Percentiles rank a stretch among this genome's conserved stretches.
These are phyloP conservation scores for Eilema depressum DNA, from an alignment of 2,888 invertebrate species.

Conservation along the genomic window DNA sequence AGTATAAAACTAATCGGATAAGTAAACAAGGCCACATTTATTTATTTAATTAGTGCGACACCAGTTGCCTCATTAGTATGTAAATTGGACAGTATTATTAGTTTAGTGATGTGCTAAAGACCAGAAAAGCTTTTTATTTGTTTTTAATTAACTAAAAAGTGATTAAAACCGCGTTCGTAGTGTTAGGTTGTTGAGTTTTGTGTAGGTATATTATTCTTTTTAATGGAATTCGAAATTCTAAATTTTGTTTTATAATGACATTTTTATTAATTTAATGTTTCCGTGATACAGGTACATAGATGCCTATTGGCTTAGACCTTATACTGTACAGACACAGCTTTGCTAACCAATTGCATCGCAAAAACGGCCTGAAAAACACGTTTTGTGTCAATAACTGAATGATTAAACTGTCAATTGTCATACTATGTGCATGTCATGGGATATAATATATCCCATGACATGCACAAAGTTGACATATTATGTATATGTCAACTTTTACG, in stretches of 20 bases:
- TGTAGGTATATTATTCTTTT: background rate
- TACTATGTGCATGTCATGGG: too few relatives aligned
- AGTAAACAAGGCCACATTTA: constrained; percentile 7
- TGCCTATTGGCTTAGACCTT: too few relatives aligned
- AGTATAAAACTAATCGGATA: constrained; percentile 16
- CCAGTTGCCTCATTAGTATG: constrained; percentile 15
- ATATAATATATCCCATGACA: too few relatives aligned
- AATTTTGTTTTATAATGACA: background rate
- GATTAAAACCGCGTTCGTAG: background rate
- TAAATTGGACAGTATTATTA: constrained; percentile 12
- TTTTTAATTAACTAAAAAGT: constrained; percentile 4
- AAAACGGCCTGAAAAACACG: too few relatives aligned
- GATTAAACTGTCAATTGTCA: too few relatives aligned
- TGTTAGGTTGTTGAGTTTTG: background rate
- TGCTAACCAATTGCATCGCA: too few relatives aligned
- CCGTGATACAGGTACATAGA: background rate
- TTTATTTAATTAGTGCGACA: constrained; percentile 25
- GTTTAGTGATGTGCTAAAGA: background rate
- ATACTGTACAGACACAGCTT: too few relatives aligned
- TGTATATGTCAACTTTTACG: too few relatives aligned
- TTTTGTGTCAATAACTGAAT: too few relatives aligned
- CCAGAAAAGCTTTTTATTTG: constrained; percentile 7
- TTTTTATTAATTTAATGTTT: background rate
- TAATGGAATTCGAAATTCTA: background rate
- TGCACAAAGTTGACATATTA: too few relatives aligned